Base-by-base conservation (phyloP, 2,113 vertebrate species). In the Odobenus rosmarus region DNA sequence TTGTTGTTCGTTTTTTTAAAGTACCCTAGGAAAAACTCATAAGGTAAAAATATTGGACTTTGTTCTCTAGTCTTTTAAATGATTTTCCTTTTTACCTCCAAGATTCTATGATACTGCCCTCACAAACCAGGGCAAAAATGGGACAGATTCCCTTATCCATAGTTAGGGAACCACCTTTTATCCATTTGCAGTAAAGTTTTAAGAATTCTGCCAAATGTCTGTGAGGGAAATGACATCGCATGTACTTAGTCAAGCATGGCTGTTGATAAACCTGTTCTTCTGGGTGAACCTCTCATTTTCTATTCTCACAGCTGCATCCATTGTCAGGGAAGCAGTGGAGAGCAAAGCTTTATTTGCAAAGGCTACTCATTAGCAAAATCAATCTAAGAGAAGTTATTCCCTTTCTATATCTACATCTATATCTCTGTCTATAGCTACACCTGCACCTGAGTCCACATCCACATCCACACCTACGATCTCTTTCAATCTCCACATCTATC, bases 41-140 rank as follows among this genome's bases (percentile, higher is more conserved):
- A 77, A 62, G 61, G 55, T 83, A 67, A 90, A 95, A 94, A 76
- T 12, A 46, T 13, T 39, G 77, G 76, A 28, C 42, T 93, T 23
- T 62, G 36, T 90, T 5, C 26, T 89, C 16, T 89, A 2, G 14
- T 46, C 46, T 88, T 91, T 93, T 89, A 89, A 72, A 67, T 71
- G 6, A 77, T 91, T 96, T 89, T 81, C 2, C 28, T 76, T 88
- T 97, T 85, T 49, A 72, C 23, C 86, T 77, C 21, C 2, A 93
- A 77, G 24, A 72, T 72, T 86, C 53, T 33, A n/a, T 46, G 51
- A 93, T 46, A n/a, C 31, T 92, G 5, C 1, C 4, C n/a, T 91
- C 23, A 93, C 39, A 49, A 83, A 81, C 5, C 13, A 85, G 67
- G n/a, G 72, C 51, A 76, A 39, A 51, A 55, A 2, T 82, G 16